These are phyloP conservation scores for Aphelocoma coerulescens DNA, from an alignment of 2,113 vertebrate genomes.

Conservation along the genomic window DNA sequence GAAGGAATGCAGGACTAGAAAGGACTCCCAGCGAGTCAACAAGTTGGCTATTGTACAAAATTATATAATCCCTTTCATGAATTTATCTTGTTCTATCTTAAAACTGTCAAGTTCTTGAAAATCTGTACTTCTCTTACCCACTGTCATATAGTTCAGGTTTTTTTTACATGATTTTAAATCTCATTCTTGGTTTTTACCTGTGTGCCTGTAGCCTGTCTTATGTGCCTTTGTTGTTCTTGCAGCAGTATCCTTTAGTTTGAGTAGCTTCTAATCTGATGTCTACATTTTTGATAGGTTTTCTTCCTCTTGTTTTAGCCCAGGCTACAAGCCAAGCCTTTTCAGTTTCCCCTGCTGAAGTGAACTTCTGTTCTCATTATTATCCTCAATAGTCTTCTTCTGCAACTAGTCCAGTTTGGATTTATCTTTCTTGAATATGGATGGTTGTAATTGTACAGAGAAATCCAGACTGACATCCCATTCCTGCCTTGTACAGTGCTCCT, in stretches of 20 bases:
- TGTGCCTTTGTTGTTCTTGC: neutral
- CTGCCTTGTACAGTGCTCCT: neutral
- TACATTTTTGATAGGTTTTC: neutral
- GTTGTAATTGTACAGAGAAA: neutral
- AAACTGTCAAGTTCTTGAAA: neutral
- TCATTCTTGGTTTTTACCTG: neutral
- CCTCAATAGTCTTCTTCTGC: neutral
- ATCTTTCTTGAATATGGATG: neutral
- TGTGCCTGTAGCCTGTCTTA: neutral
- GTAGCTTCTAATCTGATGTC: neutral
- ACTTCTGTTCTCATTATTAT: neutral
- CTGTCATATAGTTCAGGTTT: neutral
- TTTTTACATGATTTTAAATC: neutral
- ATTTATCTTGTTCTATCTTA: neutral
- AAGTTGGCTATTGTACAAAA: neutral
- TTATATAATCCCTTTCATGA: neutral
- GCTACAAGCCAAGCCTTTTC: neutral
- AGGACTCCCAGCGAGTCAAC: neutral
- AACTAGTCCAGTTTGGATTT: neutral
- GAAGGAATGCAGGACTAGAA: neutral
- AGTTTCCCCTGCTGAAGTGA: neutral
- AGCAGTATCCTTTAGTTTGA: neutral
- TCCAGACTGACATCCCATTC: neutral
- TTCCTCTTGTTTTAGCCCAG: neutral
- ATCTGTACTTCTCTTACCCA: neutral